Evolutionary conservation across 2,797 vertebrate genomes (phyloP), one percentile per base, ranked within the genome.

Genomic region (Urophycis tenuis): DNA sequence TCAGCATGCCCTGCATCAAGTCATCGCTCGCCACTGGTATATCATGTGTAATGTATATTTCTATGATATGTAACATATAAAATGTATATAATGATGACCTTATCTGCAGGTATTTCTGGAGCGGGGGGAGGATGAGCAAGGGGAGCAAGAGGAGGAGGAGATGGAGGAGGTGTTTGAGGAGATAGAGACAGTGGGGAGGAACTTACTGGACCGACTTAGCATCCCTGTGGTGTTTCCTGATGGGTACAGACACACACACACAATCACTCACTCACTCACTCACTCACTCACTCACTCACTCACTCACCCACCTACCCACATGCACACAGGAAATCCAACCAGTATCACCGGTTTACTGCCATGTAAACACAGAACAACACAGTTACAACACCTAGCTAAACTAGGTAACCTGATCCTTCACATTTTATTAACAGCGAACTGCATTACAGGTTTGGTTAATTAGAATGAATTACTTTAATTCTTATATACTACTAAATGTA

Each of bases 201-300:
- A 93, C 12, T 92, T 99, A 84, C 91, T 99, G 92, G 98, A 99
- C 90, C 94, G 96, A 90, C 92, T 99, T 85, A 95, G 95, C 71
- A 91, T 96, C 81, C 96, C 98, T 32, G 94, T 99, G 76, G 93
- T 98, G 91, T 99, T 98, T 90, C 97, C 98, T 0, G 98, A 99
- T 84, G 97, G 98, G 98, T 99, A 94, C 0, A 72, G 10, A 34
- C 5, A 74, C 33, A 35, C 76, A 49, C 69, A 64, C 34, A 72
- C 74, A 33, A 31, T 19, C 71, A 73, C 35, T 70, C 76, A 75
- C 64, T 35, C 72, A 72, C 75, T 39, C 25, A 64, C 32, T 5
- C 70, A 60, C 32, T 19, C 22, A 36, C 34, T 25, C 71, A 72
- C 70, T 25, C 9, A 34, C 22, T n/a, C 22, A 22, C 5, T 22